phyloP scores from a whole-genome alignment of 2,888 invertebrate genomes.

The Lottia gigantea region DNA sequence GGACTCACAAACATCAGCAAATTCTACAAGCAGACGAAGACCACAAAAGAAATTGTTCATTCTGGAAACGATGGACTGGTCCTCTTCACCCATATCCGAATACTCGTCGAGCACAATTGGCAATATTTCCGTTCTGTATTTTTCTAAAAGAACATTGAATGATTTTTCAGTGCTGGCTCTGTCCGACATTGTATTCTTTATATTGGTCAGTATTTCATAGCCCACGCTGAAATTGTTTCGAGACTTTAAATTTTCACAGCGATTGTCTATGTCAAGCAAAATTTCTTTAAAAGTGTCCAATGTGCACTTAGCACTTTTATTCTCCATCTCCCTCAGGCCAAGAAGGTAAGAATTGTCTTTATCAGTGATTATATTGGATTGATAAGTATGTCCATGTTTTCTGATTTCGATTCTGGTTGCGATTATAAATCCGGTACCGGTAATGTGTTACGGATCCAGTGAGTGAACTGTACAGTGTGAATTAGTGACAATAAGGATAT shows the following conservation, averaged over 20 bases:
- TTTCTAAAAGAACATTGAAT: slow-evolving; percentile 32
- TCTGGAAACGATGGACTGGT: too few relatives aligned
- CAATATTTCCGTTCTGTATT: slow-evolving; percentile 26
- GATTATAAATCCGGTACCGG: too few relatives aligned
- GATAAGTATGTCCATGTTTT: slow-evolving; percentile 20
- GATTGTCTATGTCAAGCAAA: slow-evolving; percentile 17
- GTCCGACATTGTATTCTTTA: slow-evolving; percentile 11
- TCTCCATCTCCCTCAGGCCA: slow-evolving; percentile 25
- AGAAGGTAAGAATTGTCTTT: slow-evolving; percentile 20
- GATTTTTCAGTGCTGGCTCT: slow-evolving; percentile 14
- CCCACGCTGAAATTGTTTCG: neutral
- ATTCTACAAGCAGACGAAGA: slow-evolving; percentile 30
- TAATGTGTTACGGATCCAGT: too few relatives aligned
- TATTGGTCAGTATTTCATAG: slow-evolving; percentile 12
- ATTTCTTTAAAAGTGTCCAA: slow-evolving; percentile 25
- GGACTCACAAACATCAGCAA: slow-evolving; percentile 28
- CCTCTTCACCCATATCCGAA: slow-evolving; percentile 24
- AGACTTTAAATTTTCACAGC: neutral
- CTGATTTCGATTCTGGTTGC: slow-evolving; percentile 25
- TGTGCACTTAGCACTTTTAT: slow-evolving; percentile 21
- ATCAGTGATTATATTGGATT: slow-evolving; percentile 20
- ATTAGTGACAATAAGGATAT: too few relatives aligned
- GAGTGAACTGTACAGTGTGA: too few relatives aligned
- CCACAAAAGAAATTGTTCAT: slow-evolving; percentile 42
- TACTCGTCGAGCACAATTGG: slow-evolving; percentile 29